Conservation (phyloP, 2,888 invertebrate genomes). For the Lacanobia oleracea region DNA sequence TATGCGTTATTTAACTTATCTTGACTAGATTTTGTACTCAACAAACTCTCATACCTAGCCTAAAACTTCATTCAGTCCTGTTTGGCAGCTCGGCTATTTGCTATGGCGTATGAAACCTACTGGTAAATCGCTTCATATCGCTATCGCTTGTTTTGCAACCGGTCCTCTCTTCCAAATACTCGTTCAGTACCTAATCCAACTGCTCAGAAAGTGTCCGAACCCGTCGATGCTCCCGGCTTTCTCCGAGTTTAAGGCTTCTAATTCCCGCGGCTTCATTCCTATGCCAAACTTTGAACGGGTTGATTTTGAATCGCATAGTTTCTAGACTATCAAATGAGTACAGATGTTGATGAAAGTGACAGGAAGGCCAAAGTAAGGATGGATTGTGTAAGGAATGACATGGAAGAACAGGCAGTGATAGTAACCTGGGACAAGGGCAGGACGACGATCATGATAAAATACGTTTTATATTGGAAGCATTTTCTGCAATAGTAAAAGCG, state of each 20-base stretch:
- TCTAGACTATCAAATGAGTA: neutral
- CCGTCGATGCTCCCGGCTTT: conserved; percentile 32
- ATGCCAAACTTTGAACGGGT: conserved; percentile 25
- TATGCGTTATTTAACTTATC: too few relatives aligned
- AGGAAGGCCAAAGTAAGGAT: too few relatives aligned
- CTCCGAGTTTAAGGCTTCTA: conserved; percentile 21
- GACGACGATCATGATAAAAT: too few relatives aligned
- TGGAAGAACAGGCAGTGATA: neutral
- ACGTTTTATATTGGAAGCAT: too few relatives aligned
- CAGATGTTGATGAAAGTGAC: neutral
- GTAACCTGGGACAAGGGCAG: too few relatives aligned
- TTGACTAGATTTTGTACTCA: too few relatives aligned
- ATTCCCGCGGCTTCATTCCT: conserved; percentile 12
- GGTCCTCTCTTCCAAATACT: conserved; percentile 18
- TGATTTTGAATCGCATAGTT: conserved; percentile 3
- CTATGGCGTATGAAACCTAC: too few relatives aligned
- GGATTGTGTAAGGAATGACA: neutral
- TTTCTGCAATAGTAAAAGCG: too few relatives aligned
- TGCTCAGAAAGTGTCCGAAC: conserved; percentile 30
- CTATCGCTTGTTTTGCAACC: conserved; percentile 11
- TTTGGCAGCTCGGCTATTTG: too few relatives aligned
- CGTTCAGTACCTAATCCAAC: conserved; percentile 32
- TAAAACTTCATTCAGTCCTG: too few relatives aligned
- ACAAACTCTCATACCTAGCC: too few relatives aligned
- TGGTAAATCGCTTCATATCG: conserved; percentile 12